Evolutionary conservation across 2,113 vertebrate genomes (phyloP).

Genomic region (Grus americana): DNA sequence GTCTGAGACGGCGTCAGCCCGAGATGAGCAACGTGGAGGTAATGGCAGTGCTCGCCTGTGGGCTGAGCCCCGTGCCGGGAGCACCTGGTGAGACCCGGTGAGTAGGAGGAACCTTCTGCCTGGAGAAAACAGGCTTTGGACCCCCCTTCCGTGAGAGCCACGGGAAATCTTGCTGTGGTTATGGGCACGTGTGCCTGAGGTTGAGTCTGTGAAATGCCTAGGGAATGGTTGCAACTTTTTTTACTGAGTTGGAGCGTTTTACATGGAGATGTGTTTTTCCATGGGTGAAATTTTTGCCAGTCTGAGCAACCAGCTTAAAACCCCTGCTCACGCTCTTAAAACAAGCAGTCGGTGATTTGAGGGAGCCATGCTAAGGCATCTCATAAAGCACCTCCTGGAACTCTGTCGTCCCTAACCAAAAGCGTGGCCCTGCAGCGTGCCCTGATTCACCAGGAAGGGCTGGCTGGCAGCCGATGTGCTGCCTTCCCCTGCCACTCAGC

Average conservation of each 20-base stretch:
- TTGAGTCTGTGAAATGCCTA: background rate
- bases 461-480: background rate
- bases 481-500: background rate
- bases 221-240: background rate
- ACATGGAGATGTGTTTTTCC: background rate
- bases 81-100: background rate
- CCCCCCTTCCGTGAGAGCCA: background rate
- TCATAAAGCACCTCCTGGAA: fast-evolving
- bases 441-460: background rate
- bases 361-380: background rate
- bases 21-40: background rate
- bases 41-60: background rate
- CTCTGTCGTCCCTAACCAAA: background rate
- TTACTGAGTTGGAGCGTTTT: fast-evolving
- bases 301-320: fast-evolving
- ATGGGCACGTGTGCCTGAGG: fast-evolving
- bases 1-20: background rate
- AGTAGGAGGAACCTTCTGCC: background rate
- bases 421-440: background rate
- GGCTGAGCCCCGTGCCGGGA: background rate
- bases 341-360: fast-evolving
- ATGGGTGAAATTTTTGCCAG: fast-evolving
- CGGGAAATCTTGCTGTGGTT: background rate
- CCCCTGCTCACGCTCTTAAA: background rate
- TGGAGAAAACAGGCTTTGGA: background rate